phyloP scores from a whole-genome alignment of 2,113 vertebrate genomes.

The Candoia aspera region DNA sequence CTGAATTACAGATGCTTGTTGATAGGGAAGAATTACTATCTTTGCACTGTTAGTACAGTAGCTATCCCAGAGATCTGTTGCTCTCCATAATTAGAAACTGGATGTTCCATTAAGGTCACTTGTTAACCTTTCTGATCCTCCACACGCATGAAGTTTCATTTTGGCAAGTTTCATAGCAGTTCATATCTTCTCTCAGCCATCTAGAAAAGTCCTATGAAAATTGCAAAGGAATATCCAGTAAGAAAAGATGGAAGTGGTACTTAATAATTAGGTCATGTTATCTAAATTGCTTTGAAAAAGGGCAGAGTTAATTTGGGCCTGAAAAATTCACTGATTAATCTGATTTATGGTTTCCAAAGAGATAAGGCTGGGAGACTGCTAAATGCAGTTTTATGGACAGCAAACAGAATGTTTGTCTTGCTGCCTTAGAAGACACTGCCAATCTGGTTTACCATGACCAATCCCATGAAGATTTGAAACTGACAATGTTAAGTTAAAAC shows the following conservation, averaged over 20 bases:
- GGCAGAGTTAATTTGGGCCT: background rate
- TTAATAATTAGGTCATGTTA: background rate
- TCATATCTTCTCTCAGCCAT: background rate
- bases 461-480: background rate
- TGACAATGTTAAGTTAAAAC: background rate
- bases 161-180: background rate
- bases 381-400: background rate
- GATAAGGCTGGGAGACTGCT: background rate
- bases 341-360: slow-evolving; percentile 43
- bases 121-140: background rate
- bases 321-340: slow-evolving; percentile 28
- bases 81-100: background rate
- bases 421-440: background rate
- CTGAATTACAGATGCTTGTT: background rate
- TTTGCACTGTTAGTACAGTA: background rate
- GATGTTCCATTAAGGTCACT: background rate
- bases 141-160: background rate
- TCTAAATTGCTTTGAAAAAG: background rate
- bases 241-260: background rate
- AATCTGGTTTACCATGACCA: background rate
- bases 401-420: no score
- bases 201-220: background rate
- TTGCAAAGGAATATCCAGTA: background rate
- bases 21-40: background rate
- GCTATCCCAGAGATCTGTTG: background rate